Percentiles rank a stretch among this genome's conserved stretches.
phyloP scores from a whole-genome alignment of 2,797 vertebrate species.

The Gymnocypris eckloni region DNA sequence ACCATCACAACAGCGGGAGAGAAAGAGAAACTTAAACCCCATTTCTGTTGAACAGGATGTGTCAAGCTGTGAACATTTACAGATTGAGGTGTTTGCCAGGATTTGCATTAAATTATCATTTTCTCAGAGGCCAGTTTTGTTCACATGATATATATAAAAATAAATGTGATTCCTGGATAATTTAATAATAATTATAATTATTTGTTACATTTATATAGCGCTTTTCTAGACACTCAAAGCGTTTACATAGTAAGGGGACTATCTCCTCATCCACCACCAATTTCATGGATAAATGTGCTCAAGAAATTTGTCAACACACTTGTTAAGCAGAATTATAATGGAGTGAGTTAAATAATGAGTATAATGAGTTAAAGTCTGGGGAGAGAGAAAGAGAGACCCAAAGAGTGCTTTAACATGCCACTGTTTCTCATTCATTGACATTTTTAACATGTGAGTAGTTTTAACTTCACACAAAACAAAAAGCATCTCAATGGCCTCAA shows the following conservation, averaged over 20 bases:
- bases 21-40: background rate
- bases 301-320: background rate
- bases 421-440: background rate
- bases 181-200: no score
- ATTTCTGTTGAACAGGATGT: background rate
- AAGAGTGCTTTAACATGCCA: background rate
- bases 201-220: no score
- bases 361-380: background rate
- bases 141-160: background rate
- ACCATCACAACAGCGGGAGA: conserved; percentile 1
- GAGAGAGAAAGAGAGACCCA: background rate
- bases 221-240: no score
- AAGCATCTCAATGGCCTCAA: conserved; percentile 15
- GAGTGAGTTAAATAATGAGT: background rate
- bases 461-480: background rate
- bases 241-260: no score
- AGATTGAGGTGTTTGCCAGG: background rate
- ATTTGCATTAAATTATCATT: conserved; percentile 8
- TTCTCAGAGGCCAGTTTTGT: background rate
- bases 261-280: no score
- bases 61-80: conserved; percentile 26
- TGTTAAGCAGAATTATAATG: background rate
- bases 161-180: background rate
- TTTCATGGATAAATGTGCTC: background rate
- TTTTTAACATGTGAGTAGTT: conserved; percentile 8